These are phyloP conservation scores for Nematostella vectensis DNA, from an alignment of 92 coral and sea anemone genomes.

Conservation along the genomic window DNA sequence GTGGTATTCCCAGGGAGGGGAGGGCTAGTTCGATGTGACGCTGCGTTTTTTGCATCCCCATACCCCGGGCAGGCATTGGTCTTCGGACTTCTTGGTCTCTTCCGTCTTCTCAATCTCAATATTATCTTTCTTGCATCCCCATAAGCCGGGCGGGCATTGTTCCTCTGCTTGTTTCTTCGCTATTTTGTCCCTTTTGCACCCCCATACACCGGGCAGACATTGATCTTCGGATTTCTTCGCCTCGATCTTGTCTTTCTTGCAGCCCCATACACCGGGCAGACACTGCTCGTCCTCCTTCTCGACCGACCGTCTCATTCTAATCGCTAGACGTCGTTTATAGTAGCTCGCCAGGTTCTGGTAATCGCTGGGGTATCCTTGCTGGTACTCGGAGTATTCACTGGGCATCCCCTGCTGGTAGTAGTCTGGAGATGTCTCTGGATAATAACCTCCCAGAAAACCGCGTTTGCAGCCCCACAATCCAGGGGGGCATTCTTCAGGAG, in stretches of 20 bases:
- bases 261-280: slow-evolving; percentile 52
- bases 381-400: slow-evolving; percentile 3
- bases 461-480: slow-evolving; percentile 66
- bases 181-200: slow-evolving; percentile 38
- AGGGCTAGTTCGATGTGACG: neutral
- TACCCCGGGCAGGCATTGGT: slow-evolving; percentile 60
- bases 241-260: slow-evolving; percentile 21
- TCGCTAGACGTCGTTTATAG: slow-evolving; percentile 6
- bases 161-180: slow-evolving; percentile 6
- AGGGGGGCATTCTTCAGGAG: slow-evolving; percentile 44
- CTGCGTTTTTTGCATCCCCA: slow-evolving; percentile 51
- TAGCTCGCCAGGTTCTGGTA: slow-evolving; percentile 19
- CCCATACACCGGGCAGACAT: slow-evolving; percentile 70
- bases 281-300: slow-evolving; percentile 19
- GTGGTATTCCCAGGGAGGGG: too few species aligned
- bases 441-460: slow-evolving; percentile 7
- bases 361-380: slow-evolving; percentile 46
- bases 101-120: slow-evolving; percentile 7
- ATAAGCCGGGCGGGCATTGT: slow-evolving; percentile 50
- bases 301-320: too few species aligned
- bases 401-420: too few species aligned
- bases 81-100: slow-evolving; percentile 10
- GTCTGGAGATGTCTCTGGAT: slow-evolving; percentile 20
- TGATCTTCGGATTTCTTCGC: slow-evolving; percentile 17
- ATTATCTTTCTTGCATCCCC: slow-evolving; percentile 34